A percentile compares a stretch with the other conserved stretches of the same genome.
Evolutionary conservation across 2,113 vertebrate species (phyloP).

Genomic region (Rhagologus leucostigma): DNA sequence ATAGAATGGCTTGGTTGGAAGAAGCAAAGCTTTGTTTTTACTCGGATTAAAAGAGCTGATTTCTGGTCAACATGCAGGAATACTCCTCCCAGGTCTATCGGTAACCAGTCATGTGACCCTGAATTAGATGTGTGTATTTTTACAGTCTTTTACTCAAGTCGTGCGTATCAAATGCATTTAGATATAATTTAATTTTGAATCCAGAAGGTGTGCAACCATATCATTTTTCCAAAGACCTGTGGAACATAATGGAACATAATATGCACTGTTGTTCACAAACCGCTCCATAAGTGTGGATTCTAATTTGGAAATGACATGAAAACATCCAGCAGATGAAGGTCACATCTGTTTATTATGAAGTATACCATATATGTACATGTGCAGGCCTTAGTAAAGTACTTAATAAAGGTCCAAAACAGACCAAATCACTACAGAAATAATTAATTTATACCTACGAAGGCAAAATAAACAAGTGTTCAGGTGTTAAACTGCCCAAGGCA

Average conservation of each 20-base stretch:
- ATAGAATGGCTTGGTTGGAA: neutral
- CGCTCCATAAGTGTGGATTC: neutral
- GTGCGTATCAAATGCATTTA: neutral
- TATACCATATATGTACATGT: neutral
- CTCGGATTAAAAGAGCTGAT: neutral
- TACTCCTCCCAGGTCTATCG: neutral
- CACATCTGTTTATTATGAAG: neutral
- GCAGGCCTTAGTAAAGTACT: neutral
- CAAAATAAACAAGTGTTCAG: neutral
- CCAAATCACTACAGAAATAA: neutral
- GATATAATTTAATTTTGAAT: neutral
- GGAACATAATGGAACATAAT: neutral
- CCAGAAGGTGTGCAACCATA: neutral
- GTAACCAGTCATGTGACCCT: neutral
- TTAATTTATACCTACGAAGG: neutral
- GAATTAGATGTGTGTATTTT: neutral
- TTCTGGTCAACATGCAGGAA: neutral
- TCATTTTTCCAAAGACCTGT: neutral
- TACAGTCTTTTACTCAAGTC: neutral
- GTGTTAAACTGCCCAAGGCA: neutral
- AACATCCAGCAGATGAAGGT: neutral
- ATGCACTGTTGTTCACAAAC: neutral
- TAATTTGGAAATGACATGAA: neutral
- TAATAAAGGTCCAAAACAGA: neutral
- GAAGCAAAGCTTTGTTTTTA: neutral